Evolutionary conservation across 2,888 invertebrate genomes (phyloP), one percentile per base, ranked within the genome.

Genomic region (Linnaemya tessellans): DNA sequence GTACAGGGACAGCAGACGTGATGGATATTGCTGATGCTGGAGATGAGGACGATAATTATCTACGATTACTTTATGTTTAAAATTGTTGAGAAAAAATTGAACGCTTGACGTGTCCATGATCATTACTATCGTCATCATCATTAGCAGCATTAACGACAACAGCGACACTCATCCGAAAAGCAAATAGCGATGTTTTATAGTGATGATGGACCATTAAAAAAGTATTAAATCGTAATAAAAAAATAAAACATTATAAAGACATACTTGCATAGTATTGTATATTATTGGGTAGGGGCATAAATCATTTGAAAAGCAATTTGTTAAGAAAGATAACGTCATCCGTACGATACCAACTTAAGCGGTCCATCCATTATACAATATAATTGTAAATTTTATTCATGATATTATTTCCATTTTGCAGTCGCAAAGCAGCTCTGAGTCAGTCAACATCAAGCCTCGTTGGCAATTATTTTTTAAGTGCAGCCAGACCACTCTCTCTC

Each of bases 151-250:
- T 70, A 73, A 43, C 49, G 62, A 43, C 30, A 43, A 43, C 46
- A 73, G 65, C 65, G 73, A 73, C 80, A 73, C 73, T 58, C 58
- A 58, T 74, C 38, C 43, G n/a, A 60, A 80, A 60, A 35, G 74
- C 43, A 80, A 80, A 67, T 41, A 80, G 51, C 60, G 11, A 38
- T 56, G 25, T 43, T 56, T 71, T 60, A 80, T 51, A 56, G 58
- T 75, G 49, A 58, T 80, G 80, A 68, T 80, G 73, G 77, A 41
- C 71, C 84, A 84, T 84, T 77, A 84, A 84, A 80, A 80, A 60
- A 54, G 65, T 67, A 84, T 84, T 80, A 84, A 80, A 84, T 65
- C 77, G 77, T 80, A 80, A 84, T 84, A 84, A 84, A 30, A n/a
- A 84, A 77, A 65, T 56, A 73, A 73, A 71, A 58, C 68, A 65